Evolutionary conservation across 2,888 invertebrate species (phyloP).

Genomic region (Germaria angustata): DNA sequence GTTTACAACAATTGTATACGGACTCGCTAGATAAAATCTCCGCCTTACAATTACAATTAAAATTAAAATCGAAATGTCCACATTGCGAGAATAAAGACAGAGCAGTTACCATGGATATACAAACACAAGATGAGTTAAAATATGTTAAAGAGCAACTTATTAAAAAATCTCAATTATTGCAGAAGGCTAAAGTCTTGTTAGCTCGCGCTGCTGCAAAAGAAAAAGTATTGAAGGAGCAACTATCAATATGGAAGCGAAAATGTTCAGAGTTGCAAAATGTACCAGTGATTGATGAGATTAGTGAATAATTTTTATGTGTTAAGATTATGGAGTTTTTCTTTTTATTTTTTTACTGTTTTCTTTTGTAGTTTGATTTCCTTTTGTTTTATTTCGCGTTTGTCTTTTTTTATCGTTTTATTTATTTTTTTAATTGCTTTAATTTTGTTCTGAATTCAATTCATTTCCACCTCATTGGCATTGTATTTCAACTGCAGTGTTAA

Average conservation of each 20-base stretch:
- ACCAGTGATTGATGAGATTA: conserved; percentile 80
- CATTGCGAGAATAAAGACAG: conserved; percentile 68
- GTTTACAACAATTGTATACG: conserved; percentile 75
- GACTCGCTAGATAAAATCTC: conserved; percentile 76
- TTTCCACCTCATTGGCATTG: conserved; percentile 82
- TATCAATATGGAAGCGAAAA: conserved; percentile 78
- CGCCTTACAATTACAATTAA: conserved; percentile 75
- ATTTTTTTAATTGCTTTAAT: not conserved
- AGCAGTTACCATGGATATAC: conserved; percentile 59
- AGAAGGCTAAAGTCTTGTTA: conserved; percentile 84
- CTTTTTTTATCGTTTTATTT: not conserved
- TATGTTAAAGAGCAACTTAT: conserved; percentile 82
- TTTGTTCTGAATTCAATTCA: conserved; percentile 71
- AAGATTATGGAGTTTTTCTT: conserved; percentile 5
- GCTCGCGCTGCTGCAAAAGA: conserved; percentile 85
- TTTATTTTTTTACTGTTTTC: conserved; percentile 38
- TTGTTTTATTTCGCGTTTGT: not conserved
- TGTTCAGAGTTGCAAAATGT: conserved; percentile 80
- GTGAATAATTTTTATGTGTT: conserved; percentile 74
- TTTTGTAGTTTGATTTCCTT: conserved; percentile 11
- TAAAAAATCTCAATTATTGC: conserved; percentile 83
- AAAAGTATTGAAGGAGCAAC: conserved; percentile 83
- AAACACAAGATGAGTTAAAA: conserved; percentile 79
- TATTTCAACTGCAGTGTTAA: conserved; percentile 88
- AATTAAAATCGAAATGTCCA: conserved; percentile 71